Percentiles rank a stretch among this genome's conserved stretches.
Evolutionary conservation across 1,140 invertebrate genomes (phyloP).

Genomic region (Helicoverpa armigera): DNA sequence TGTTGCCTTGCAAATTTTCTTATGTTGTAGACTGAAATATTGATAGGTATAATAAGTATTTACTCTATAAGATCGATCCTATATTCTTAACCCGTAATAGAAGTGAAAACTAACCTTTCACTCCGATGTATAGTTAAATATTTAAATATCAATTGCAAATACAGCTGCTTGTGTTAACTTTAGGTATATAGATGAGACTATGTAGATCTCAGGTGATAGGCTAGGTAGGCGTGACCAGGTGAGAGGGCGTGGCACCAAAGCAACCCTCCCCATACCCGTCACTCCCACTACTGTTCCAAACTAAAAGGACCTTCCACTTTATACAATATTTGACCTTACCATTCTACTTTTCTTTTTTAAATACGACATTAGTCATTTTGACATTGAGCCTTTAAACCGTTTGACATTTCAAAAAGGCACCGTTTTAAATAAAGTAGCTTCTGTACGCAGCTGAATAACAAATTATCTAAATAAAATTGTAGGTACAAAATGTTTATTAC

Average conservation of each 20-base stretch:
- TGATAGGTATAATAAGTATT: not conserved
- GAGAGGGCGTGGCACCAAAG: constrained; percentile 59
- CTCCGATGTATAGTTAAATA: not conserved
- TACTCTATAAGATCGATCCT: too few relatives aligned
- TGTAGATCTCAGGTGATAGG: constrained; percentile 44
- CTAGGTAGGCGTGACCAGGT: constrained; percentile 63
- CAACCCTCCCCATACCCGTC: constrained; percentile 49
- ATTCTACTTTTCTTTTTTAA: not conserved
- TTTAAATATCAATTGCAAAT: too few relatives aligned
- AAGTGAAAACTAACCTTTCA: not conserved
- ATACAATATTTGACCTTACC: not conserved
- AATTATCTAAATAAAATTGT: constrained; percentile 1
- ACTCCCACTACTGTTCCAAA: constrained; percentile 42
- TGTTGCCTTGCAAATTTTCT: not conserved
- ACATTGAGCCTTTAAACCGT: not conserved
- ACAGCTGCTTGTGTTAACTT: not conserved
- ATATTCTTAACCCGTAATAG: too few relatives aligned
- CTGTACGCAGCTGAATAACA: not conserved
- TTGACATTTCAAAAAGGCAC: too few relatives aligned
- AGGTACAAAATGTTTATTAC: not conserved
- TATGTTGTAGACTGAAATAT: not conserved
- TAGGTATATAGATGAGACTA: constrained; percentile 16
- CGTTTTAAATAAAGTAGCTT: too few relatives aligned
- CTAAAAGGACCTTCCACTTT: not conserved
- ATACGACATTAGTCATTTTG: not conserved